These are phyloP conservation scores for Orchestia grillus DNA, from an alignment of 1,140 invertebrate genomes.

Conservation along the genomic window DNA sequence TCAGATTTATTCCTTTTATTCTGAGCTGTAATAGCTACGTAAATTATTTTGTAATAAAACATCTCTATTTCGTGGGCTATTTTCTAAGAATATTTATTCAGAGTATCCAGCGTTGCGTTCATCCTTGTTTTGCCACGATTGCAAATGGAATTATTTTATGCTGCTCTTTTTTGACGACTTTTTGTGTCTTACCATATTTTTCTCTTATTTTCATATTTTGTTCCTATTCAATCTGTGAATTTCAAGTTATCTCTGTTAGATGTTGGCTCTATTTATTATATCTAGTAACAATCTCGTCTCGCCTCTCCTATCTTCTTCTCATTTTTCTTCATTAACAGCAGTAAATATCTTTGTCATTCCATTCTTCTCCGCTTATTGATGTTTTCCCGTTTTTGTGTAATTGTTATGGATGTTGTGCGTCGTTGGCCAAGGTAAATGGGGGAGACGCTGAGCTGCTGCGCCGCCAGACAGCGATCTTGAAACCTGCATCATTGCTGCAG, in stretches of 20 bases:
- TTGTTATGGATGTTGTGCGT: background rate
- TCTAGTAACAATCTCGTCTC: too few species aligned
- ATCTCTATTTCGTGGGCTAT: background rate
- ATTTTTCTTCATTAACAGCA: background rate
- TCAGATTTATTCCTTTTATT: background rate
- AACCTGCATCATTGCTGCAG: constrained; percentile 20
- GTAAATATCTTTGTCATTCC: background rate
- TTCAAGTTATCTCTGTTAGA: background rate
- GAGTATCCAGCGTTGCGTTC: too few species aligned
- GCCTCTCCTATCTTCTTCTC: too few species aligned
- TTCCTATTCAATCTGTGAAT: background rate
- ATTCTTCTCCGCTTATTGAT: background rate
- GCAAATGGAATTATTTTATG: background rate
- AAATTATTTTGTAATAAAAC: background rate
- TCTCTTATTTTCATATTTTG: background rate
- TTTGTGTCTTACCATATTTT: background rate
- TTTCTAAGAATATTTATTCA: too few species aligned
- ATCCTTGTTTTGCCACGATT: too few species aligned
- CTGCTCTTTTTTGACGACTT: background rate
- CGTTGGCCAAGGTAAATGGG: background rate
- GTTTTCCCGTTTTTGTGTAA: background rate
- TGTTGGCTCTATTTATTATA: background rate
- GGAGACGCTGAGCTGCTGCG: background rate
- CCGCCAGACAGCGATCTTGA: background rate
- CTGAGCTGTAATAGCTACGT: too few species aligned